A percentile compares a stretch with the other conserved stretches of the same genome.
Evolutionary conservation across 2,888 invertebrate species (phyloP).

Genomic region (Brachyopa scutellaris): DNA sequence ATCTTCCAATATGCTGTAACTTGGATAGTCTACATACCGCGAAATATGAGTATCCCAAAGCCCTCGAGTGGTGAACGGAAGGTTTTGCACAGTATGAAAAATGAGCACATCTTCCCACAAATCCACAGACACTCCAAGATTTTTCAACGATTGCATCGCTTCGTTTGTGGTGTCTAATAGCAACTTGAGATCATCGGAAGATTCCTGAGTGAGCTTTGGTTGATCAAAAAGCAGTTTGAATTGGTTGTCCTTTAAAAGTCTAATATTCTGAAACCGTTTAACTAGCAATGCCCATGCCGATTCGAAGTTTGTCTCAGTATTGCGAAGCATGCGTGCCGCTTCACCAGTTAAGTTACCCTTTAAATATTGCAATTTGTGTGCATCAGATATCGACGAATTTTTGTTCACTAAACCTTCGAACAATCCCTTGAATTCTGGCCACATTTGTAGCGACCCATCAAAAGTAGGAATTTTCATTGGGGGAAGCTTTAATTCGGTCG

Average conservation of each 20-base stretch:
- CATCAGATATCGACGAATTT: conserved; percentile 28
- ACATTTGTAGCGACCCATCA: conserved; percentile 7
- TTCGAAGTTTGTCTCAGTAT: conserved; percentile 31
- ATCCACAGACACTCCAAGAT: conserved; percentile 23
- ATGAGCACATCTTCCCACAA: conserved; percentile 23
- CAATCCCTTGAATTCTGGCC: conserved; percentile 32
- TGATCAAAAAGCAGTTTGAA: not conserved
- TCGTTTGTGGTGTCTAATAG: not conserved
- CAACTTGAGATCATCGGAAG: not conserved
- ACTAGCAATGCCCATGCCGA: conserved; percentile 24
- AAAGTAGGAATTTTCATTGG: conserved; percentile 34
- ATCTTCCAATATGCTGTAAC: not conserved
- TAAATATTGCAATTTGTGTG: conserved; percentile 15
- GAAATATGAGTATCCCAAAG: conserved; percentile 30
- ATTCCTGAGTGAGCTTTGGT: not conserved
- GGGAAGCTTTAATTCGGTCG: conserved; percentile 18
- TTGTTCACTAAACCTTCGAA: conserved; percentile 14
- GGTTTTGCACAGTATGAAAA: conserved; percentile 12
- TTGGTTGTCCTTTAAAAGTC: conserved; percentile 18
- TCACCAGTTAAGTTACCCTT: conserved; percentile 7
- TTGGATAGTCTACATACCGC: conserved; percentile 17
- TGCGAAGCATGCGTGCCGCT: conserved; percentile 13
- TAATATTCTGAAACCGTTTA: conserved; percentile 21
- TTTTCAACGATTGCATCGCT: not conserved
- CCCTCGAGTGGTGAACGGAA: conserved; percentile 11